Conservation (phyloP, 2,888 invertebrate genomes). For the Papilio protenor region DNA sequence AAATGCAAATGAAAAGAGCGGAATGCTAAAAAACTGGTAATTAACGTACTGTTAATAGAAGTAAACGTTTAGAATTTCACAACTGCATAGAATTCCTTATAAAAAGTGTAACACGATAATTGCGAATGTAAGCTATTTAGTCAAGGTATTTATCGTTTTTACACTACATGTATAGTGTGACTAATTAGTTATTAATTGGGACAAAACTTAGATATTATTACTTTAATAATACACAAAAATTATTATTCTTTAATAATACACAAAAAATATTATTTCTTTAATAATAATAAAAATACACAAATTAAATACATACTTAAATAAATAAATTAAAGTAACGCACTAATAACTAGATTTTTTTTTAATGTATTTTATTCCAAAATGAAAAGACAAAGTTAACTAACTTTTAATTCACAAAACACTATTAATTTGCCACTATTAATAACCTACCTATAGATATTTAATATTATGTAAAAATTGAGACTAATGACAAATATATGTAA, state of each 20-base stretch:
- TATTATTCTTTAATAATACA: no score
- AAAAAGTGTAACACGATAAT: conserved; percentile 16
- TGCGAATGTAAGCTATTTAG: conserved; percentile 18
- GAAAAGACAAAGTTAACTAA: no score
- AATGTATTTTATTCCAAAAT: no score
- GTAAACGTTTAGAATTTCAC: conserved; percentile 7
- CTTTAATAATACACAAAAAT: no score
- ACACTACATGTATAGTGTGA: not conserved
- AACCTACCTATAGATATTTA: no score
- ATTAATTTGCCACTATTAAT: no score
- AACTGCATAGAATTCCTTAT: conserved; percentile 10
- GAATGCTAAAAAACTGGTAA: not conserved
- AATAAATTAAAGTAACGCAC: conserved; percentile 52
- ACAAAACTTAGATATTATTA: not conserved
- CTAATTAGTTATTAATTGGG: not conserved
- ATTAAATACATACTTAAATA: no score
- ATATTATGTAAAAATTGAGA: no score
- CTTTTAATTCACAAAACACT: no score
- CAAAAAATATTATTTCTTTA: not conserved
- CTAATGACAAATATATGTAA: not conserved
- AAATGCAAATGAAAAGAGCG: not conserved
- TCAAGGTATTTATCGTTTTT: conserved; percentile 1
- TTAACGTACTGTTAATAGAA: conserved; percentile 2
- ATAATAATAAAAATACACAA: no score
- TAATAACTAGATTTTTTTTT: no score